phyloP scores from a whole-genome alignment of 2,113 vertebrate species.

The Illadopsis cleaveri region DNA sequence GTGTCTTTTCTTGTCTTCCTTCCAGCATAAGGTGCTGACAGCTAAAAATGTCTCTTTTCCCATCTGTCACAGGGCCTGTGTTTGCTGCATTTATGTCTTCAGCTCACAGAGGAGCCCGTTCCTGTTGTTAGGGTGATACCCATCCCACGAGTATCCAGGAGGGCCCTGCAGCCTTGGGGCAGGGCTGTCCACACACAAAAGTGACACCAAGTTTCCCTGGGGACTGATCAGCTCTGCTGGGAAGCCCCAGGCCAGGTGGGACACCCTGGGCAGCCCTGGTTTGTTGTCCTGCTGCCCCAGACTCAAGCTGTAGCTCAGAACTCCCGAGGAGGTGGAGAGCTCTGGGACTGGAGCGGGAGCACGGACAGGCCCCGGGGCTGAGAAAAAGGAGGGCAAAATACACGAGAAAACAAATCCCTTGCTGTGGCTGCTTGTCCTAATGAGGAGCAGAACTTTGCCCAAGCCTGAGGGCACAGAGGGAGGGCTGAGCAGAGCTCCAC shows the following conservation, averaged over 20 bases:
- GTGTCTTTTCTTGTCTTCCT: neutral
- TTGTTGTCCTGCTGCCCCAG: rapidly evolving
- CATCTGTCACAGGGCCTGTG: neutral
- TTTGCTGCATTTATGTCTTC: neutral
- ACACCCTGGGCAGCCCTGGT: neutral
- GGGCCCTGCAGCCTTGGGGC: rapidly evolving
- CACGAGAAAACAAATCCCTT: neutral
- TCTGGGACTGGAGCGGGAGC: neutral
- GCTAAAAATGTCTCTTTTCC: neutral
- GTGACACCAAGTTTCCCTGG: neutral
- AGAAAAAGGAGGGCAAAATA: neutral
- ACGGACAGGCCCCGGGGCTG: neutral
- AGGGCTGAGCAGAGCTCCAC: neutral
- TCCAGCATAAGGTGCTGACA: neutral
- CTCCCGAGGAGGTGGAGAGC: neutral
- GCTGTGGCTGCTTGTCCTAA: conserved; percentile 6
- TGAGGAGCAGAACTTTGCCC: neutral
- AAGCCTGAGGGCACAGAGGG: neutral
- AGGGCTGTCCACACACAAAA: rapidly evolving
- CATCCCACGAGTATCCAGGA: rapidly evolving
- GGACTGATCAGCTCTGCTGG: neutral
- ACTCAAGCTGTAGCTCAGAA: rapidly evolving
- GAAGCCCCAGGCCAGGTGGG: neutral
- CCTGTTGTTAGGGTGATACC: rapidly evolving
- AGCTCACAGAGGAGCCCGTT: neutral